Percentiles rank a stretch among this genome's conserved stretches.
phyloP scores from a whole-genome alignment of 2,113 vertebrate genomes.

The Aviceda subcristata region DNA sequence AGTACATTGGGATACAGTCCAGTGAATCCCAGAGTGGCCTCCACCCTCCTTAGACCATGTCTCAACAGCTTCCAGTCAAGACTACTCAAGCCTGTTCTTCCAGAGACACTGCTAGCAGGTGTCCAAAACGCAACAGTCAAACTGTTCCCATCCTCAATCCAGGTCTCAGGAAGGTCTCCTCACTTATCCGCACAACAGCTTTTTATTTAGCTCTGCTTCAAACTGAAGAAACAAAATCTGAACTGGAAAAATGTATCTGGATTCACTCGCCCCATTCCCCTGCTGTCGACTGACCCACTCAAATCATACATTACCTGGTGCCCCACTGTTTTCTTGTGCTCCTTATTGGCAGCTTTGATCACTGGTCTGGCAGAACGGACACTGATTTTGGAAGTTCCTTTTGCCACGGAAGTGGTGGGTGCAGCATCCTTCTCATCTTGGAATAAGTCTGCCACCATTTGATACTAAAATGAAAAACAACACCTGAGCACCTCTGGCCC shows the following conservation, averaged over 20 bases:
- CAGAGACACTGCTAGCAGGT: background rate
- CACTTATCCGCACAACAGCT: no score
- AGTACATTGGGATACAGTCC: fast-evolving
- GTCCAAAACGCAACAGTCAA: background rate
- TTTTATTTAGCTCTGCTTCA: background rate
- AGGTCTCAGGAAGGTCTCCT: background rate
- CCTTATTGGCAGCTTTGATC: conserved; percentile 84
- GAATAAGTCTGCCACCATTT: conserved; percentile 89
- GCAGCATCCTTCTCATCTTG: conserved; percentile 74
- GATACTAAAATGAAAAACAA: conserved; percentile 73
- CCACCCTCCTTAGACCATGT: background rate
- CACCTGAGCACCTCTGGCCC: background rate
- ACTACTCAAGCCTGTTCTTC: background rate
- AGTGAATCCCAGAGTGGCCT: background rate
- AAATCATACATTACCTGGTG: conserved; percentile 78
- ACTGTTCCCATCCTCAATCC: background rate
- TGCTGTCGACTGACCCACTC: fast-evolving
- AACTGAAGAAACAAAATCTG: background rate
- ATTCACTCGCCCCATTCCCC: background rate
- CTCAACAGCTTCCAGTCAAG: background rate
- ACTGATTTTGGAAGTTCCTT: conserved; percentile 69
- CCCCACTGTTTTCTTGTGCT: conserved; percentile 92
- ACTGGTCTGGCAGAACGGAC: conserved; percentile 77
- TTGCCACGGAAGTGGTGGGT: background rate
- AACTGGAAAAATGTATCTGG: background rate